A percentile compares a stretch with the other conserved stretches of the same genome.
phyloP scores from a whole-genome alignment of 1,140 invertebrate genomes.

The Drosophila baimaii region DNA sequence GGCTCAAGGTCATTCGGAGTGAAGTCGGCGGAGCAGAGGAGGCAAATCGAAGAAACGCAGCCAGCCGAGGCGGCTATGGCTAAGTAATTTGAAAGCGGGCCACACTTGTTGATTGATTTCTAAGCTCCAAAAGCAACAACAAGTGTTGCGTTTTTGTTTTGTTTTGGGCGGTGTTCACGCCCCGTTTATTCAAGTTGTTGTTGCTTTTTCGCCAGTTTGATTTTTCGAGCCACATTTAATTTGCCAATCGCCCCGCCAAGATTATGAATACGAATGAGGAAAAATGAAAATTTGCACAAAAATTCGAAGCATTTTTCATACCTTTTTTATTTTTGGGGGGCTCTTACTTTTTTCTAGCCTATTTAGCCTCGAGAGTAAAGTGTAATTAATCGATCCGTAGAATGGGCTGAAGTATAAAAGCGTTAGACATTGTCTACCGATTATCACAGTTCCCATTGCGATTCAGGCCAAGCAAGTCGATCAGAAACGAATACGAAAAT shows the following conservation, averaged over 20 bases:
- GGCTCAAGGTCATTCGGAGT: constrained; percentile 65
- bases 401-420: constrained; percentile 64
- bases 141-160: constrained; percentile 54
- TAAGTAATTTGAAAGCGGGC: constrained; percentile 73
- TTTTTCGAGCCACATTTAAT: constrained; percentile 55
- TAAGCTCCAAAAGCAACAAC: constrained; percentile 26
- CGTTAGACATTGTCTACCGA: constrained; percentile 15
- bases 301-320: constrained; percentile 60
- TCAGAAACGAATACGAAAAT: constrained; percentile 39
- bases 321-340: constrained; percentile 26
- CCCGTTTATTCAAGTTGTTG: constrained; percentile 48
- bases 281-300: constrained; percentile 75
- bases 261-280: constrained; percentile 57
- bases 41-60: constrained; percentile 53
- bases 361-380: constrained; percentile 66
- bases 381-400: constrained; percentile 61
- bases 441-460: constrained; percentile 60
- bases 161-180: constrained; percentile 52
- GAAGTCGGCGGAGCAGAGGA: constrained; percentile 25
- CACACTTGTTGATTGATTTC: constrained; percentile 76
- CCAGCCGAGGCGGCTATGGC: constrained; percentile 58
- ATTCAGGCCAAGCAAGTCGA: constrained; percentile 52
- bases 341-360: constrained; percentile 69
- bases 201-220: constrained; percentile 19
- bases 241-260: constrained; percentile 52